These are phyloP conservation scores for Pararge aegeria DNA, from an alignment of 1,140 invertebrate genomes.

Conservation along the genomic window DNA sequence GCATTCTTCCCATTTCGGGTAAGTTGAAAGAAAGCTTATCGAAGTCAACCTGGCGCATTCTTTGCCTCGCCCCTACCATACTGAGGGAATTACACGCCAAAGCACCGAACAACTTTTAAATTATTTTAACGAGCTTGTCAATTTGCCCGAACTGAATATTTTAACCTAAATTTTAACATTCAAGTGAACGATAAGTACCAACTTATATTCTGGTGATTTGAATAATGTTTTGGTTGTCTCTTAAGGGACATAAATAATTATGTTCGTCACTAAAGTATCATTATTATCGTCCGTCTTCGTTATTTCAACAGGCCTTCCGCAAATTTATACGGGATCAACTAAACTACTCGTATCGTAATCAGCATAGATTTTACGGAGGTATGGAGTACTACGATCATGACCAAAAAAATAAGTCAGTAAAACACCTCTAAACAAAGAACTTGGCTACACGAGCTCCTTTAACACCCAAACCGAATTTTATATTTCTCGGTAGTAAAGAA, in stretches of 20 bases:
- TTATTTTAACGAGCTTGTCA: slow-evolving; percentile 31
- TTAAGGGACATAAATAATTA: too few relatives aligned
- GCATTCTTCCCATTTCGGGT: slow-evolving; percentile 3
- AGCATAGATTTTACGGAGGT: too few relatives aligned
- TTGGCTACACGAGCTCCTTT: background rate
- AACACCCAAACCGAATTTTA: slow-evolving; percentile 21
- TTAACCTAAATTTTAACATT: slow-evolving; percentile 37
- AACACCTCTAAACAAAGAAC: too few relatives aligned
- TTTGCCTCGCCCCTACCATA: slow-evolving; percentile 4
- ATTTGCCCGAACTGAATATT: slow-evolving; percentile 26
- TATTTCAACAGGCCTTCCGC: too few relatives aligned
- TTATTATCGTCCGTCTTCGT: too few relatives aligned
- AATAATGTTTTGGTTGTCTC: background rate
- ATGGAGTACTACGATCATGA: too few relatives aligned
- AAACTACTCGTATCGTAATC: too few relatives aligned
- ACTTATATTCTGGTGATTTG: background rate
- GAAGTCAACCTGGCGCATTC: background rate
- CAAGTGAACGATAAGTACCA: background rate
- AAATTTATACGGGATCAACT: too few relatives aligned
- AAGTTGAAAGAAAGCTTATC: slow-evolving; percentile 7
- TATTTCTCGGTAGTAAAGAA: slow-evolving; percentile 31
- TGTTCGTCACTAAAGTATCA: too few relatives aligned
- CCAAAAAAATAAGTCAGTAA: too few relatives aligned
- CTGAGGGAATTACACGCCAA: slow-evolving; percentile 18
- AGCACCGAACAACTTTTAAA: slow-evolving; percentile 20